Conservation (phyloP, 1,140 invertebrate genomes). For the Drosophila leontia region DNA sequence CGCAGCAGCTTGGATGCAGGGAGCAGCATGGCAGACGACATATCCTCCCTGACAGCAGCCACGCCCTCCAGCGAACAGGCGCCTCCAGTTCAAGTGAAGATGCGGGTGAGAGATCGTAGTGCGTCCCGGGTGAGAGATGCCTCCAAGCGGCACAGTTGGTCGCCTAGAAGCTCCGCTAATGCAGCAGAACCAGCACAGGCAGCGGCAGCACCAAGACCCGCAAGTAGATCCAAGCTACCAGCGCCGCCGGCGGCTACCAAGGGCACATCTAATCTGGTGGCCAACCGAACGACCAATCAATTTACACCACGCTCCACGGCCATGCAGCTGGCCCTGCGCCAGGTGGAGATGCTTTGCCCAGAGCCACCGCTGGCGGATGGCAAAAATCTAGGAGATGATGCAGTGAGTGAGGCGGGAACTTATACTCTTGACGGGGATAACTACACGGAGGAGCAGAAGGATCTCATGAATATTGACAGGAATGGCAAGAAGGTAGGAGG, state of each 20-base stretch:
- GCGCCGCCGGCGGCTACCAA: conserved; percentile 56
- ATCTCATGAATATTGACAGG: conserved; percentile 92
- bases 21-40: conserved; percentile 52
- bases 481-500: conserved; percentile 43
- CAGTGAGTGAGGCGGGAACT: conserved; percentile 93
- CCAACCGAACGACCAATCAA: conserved; percentile 70
- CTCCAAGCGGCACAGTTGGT: conserved; percentile 84
- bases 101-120: conserved; percentile 79
- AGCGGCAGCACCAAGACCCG: conserved; percentile 1
- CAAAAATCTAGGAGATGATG: conserved; percentile 58
- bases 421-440: conserved; percentile 94
- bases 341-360: conserved; percentile 78
- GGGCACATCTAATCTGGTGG: conserved; percentile 66
- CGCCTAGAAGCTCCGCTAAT: conserved; percentile 71
- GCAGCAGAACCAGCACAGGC: conserved; percentile 16
- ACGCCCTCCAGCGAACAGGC: conserved; percentile 52
- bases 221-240: conserved; percentile 45
- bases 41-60: conserved; percentile 38
- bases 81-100: conserved; percentile 59
- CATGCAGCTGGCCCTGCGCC: conserved; percentile 79
- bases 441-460: conserved; percentile 93
- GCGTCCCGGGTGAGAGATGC: conserved; percentile 76
- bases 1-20: conserved; percentile 84
- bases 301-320: conserved; percentile 81
- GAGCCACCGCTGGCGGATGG: conserved; percentile 76